phyloP scores from a whole-genome alignment of 2,797 vertebrate species.

The Simalia tracyae region DNA sequence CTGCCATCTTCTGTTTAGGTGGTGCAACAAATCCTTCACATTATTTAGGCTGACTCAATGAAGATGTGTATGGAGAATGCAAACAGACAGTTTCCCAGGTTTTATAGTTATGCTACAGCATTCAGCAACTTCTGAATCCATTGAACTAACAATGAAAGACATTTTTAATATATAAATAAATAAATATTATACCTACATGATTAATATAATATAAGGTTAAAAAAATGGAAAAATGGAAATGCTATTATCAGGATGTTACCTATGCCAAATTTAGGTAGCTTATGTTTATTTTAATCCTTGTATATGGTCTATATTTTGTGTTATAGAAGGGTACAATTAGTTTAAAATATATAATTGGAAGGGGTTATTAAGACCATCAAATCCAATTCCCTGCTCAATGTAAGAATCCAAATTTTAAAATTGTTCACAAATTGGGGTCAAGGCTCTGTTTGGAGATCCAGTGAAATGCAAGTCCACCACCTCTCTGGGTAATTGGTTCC shows the following conservation, averaged over 20 bases:
- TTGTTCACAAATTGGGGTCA: background rate
- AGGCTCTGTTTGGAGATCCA: background rate
- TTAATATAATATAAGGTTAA: constrained; percentile 1
- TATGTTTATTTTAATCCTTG: background rate
- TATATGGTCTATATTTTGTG: background rate
- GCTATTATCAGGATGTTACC: background rate
- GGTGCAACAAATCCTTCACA: constrained; percentile 15
- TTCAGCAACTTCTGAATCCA: background rate
- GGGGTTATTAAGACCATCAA: background rate
- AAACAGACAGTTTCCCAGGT: background rate
- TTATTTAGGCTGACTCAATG: background rate
- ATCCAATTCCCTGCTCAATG: background rate
- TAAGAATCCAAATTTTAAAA: background rate
- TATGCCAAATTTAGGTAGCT: background rate
- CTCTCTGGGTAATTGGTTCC: background rate
- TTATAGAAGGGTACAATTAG: background rate
- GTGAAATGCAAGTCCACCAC: background rate
- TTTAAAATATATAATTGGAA: background rate
- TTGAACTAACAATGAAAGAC: background rate
- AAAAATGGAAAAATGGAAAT: background rate
- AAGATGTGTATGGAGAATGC: background rate
- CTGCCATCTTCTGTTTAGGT: constrained; percentile 74
- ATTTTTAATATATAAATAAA: constrained; percentile 1
- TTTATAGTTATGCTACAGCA: background rate
- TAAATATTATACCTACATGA: background rate